Evolutionary conservation across 2,113 vertebrate species (phyloP), one percentile per base, ranked within the genome.

Genomic region (Syrmaticus mikado): DNA sequence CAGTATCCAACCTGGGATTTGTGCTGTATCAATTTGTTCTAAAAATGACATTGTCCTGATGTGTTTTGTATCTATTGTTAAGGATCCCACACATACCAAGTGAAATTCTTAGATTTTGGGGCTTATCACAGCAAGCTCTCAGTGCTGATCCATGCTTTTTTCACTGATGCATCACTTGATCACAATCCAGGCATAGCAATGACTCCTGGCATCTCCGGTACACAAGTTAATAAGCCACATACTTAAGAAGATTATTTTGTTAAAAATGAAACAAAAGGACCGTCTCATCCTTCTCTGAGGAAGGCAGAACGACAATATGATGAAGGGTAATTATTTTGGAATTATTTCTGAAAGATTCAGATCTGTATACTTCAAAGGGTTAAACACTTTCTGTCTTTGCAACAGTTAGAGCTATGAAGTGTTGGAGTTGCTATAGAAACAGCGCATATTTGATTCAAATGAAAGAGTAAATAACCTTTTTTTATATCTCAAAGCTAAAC

Each of bases 391-490:
- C 81, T 43, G 58, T 24, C 82, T 77, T 85, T 60, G 76, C 74
- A 82, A 90, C 85, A 89, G 92, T 87, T 82, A 43, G 91, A 87
- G 82, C 88, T 78, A 19, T 77, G 82, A 90, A 89, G 85, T 90
- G 87, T 81, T 77, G 61, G 65, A 34, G 95, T 96, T 95, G 82
- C 96, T 92, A 97, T 95, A 60, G 96, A 83, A 95, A 97, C 95
- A 46, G 72, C 40, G 41, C 61, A 84, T 45, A 48, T 81, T 94
- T 65, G 91, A 88, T 83, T 92, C 73, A 64, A 75, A 65, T 77
- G 82, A 89, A 95, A 87, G 74, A 87, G 80, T 88, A 88, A 97
- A 94, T 90, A 95, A 67, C 58, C 30, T 53, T 62, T 89, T 95
- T 79, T 94, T 87, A 55, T 85, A 77, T 38, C 80, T 89, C 58